Base-by-base conservation (phyloP, 2,797 vertebrate species). In the Sardinella longiceps region DNA sequence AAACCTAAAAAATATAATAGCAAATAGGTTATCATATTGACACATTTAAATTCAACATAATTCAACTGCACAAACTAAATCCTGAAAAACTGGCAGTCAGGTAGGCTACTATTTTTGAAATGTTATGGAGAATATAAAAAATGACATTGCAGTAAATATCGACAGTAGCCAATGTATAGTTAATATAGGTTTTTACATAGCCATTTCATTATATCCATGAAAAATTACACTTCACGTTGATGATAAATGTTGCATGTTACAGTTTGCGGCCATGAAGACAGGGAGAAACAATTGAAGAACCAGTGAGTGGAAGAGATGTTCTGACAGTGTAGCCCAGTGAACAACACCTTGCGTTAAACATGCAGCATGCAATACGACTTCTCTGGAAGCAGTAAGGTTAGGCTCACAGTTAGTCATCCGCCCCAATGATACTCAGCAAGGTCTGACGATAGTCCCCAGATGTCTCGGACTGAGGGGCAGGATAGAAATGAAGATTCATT, bases 401-500 rank as follows among this genome's bases (percentile, higher is more conserved):
- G 7, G 53, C 39, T 84, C 58, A 84, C 37, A 28, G 81, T 84
- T 77, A 81, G 81, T 88, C 89, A 0, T 90, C 89, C 82, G 83
- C 91, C 58, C 92, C 90, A 23, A 92, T 93, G 85, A 93, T 83
- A 66, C 88, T 90, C 80, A 93, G 87, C 51, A 90, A 88, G 0
- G 89, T 48, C 39, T 2, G 23, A 23, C 6, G 12, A 80, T 88
- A 93, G 83, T 91, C 80, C 82, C 94, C 93, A 39, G 88, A 88
- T 66, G 87, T 85, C 3, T 94, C 93, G 0, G 93, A 92, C 92
- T 95, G 87, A 43, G 89, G 70, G 9, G 83, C 3, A 45, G 82
- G 58, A 46, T 6, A 9, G 28, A 33, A 33, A 28, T 80, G 11
- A 3, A 48, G n/a, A 46, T 46, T 1, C 77, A 3, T 37, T 20